Conservation (phyloP, 2,113 vertebrate species). For the Xiphophorus hellerii region DNA sequence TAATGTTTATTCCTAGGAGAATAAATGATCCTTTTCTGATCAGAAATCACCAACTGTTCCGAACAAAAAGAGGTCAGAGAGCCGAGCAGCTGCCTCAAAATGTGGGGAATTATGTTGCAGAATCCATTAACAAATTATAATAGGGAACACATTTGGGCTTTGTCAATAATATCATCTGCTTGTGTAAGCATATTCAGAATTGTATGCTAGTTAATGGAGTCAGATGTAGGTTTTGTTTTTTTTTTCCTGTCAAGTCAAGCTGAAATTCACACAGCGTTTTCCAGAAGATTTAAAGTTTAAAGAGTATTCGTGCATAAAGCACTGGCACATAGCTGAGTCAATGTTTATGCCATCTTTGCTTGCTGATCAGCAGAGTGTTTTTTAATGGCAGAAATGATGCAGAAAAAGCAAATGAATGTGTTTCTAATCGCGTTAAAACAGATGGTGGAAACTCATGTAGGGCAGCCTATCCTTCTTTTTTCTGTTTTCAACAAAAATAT, state of each 20-base stretch:
- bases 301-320: not conserved
- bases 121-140: constrained; percentile 41
- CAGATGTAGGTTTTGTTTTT: not conserved
- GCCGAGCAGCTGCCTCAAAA: constrained; percentile 15
- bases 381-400: constrained; percentile 43
- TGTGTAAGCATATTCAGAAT: not conserved
- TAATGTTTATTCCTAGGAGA: not conserved
- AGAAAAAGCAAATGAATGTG: constrained; percentile 39
- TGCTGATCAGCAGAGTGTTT: constrained; percentile 9
- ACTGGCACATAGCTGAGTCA: not conserved
- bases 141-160: not conserved
- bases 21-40: not conserved
- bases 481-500: not conserved
- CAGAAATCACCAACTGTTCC: constrained; percentile 13
- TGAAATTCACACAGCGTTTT: constrained; percentile 3
- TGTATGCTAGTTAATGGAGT: not conserved
- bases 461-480: not conserved
- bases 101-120: constrained; percentile 8
- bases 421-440: constrained; percentile 41
- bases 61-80: constrained; percentile 8
- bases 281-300: constrained; percentile 1
- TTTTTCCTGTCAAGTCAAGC: not conserved
- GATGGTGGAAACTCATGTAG: constrained; percentile 36
- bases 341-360: constrained; percentile 6
- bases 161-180: not conserved